Evolutionary conservation across 2,888 invertebrate species (phyloP).

Genomic region (Petrophora chlorosata): DNA sequence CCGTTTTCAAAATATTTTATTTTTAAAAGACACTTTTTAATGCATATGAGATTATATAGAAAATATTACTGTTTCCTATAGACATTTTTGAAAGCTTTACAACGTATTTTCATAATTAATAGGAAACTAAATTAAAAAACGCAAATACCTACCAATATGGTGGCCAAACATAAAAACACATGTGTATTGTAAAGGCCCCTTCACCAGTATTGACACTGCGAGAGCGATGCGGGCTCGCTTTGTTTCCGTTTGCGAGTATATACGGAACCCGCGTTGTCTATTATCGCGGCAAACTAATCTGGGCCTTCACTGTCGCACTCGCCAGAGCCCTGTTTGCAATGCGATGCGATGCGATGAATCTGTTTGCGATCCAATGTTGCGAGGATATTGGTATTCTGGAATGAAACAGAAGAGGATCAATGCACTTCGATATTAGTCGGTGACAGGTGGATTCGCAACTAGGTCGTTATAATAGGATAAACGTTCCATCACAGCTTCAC

Average conservation of each 20-base stretch:
- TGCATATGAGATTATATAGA: too few species aligned
- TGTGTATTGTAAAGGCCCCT: neutral
- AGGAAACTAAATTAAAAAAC: too few species aligned
- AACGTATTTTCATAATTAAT: too few species aligned
- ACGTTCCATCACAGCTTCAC: too few species aligned
- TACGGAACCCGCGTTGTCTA: conserved; percentile 34
- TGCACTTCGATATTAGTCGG: neutral
- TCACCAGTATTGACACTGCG: conserved; percentile 33
- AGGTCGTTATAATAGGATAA: too few species aligned
- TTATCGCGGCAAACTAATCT: conserved; percentile 50
- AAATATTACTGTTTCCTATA: too few species aligned
- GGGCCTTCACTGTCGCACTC: conserved; percentile 17
- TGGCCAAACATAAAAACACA: too few species aligned
- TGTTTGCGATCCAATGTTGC: neutral
- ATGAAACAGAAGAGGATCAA: conserved; percentile 1
- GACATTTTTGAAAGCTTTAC: too few species aligned
- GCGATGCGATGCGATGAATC: neutral
- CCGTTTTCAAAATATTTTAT: too few species aligned
- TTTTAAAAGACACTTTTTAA: too few species aligned
- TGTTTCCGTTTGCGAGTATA: conserved; percentile 33
- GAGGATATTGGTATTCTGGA: neutral
- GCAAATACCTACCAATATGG: too few species aligned
- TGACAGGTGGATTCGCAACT: neutral
- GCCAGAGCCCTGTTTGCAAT: conserved; percentile 2
- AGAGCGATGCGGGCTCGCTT: conserved; percentile 48